Percentiles rank a stretch among this genome's conserved stretches.
These are phyloP conservation scores for Ataeniobius toweri DNA, from an alignment of 2,797 vertebrate species.

Conservation along the genomic window DNA sequence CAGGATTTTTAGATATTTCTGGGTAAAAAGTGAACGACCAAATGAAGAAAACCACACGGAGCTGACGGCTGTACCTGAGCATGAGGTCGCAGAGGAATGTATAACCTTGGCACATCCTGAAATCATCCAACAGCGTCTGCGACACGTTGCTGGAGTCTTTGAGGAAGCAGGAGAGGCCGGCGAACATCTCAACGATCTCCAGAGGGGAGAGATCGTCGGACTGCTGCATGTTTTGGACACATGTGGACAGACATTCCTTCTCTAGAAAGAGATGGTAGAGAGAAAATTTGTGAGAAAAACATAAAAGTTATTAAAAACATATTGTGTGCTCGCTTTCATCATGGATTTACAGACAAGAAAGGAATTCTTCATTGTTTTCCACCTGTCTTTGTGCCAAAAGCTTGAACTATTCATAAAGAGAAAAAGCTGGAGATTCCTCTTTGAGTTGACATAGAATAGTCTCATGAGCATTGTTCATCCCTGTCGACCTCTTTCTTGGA, in stretches of 20 bases:
- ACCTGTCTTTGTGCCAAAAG: neutral
- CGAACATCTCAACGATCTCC: slow-evolving; percentile 99
- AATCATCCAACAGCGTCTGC: slow-evolving; percentile 94
- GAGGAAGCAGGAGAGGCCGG: slow-evolving; percentile 96
- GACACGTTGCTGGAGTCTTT: slow-evolving; percentile 99
- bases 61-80: slow-evolving; percentile 84
- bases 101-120: slow-evolving; percentile 98
- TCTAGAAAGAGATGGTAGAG: slow-evolving; percentile 70
- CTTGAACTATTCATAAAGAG: neutral
- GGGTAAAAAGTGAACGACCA: too few species aligned
- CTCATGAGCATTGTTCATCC: neutral
- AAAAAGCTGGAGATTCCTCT: neutral
- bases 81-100: slow-evolving; percentile 95
- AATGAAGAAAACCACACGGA: neutral
- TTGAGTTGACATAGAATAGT: too few species aligned
- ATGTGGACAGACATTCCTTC: slow-evolving; percentile 96
- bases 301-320: slow-evolving; percentile 4
- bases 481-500: neutral
- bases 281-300: neutral
- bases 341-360: neutral
- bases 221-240: slow-evolving; percentile 99
- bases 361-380: neutral
- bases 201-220: slow-evolving; percentile 94
- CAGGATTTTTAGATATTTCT: neutral
- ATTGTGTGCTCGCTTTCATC: neutral